A percentile compares a stretch with the other conserved stretches of the same genome.
These are phyloP conservation scores for Lycaon pictus DNA, from an alignment of 2,113 vertebrate species.

Conservation along the genomic window DNA sequence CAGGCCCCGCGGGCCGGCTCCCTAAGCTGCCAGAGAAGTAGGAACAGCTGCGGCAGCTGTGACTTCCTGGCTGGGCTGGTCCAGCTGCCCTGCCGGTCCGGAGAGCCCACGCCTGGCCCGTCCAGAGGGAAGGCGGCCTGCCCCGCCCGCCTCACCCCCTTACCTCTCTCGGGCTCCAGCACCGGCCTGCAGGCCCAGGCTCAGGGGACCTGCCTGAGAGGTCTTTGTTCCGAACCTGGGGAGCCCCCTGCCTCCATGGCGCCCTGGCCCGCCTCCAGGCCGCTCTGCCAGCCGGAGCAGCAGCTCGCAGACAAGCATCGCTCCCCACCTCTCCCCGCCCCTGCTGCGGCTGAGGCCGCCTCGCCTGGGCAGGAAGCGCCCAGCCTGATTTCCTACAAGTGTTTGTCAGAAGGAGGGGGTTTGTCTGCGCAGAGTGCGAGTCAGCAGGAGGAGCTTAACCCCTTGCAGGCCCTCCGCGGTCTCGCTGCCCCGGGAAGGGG, in stretches of 20 bases:
- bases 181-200: neutral
- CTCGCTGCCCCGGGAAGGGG: neutral
- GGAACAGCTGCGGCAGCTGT: neutral
- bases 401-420: constrained; percentile 80
- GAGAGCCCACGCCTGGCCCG: constrained; percentile 34
- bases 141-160: neutral
- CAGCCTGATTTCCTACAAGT: constrained; percentile 81
- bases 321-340: constrained; percentile 80
- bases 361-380: constrained; percentile 76
- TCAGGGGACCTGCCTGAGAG: constrained; percentile 60
- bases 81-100: neutral
- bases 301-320: constrained; percentile 66
- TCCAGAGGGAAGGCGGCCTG: constrained; percentile 35
- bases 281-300: constrained; percentile 64
- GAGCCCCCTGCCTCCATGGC: constrained; percentile 68
- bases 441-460: constrained; percentile 72
- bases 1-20: neutral
- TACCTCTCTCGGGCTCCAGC: constrained; percentile 55
- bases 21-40: neutral
- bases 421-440: neutral
- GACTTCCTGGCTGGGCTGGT: constrained; percentile 78
- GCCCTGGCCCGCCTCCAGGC: constrained; percentile 76
- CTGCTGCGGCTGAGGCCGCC: constrained; percentile 62
- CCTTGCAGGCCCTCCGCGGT: constrained; percentile 44
- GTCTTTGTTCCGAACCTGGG: constrained; percentile 77